Base-by-base conservation (phyloP, 53 echinoderm and acorn worm genomes). In the Paelopatides confundens region DNA sequence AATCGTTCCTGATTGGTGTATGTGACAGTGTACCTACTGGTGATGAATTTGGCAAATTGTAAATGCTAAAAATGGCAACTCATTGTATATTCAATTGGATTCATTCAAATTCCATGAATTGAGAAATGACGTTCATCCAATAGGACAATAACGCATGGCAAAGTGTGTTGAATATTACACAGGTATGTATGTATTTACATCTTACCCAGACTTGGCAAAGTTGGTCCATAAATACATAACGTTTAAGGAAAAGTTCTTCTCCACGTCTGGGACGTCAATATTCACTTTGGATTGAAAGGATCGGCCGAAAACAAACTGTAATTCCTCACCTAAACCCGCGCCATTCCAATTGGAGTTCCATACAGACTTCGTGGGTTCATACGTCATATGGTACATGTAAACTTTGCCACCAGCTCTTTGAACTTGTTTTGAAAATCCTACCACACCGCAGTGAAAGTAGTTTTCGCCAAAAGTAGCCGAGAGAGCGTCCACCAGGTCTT, bases 371-470 rank as follows among this genome's bases (percentile, higher is more conserved):
- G 83, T 64, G n/a, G 92, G 85, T 46, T 63, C 46, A 27, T 88
- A 88, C n/a, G 88, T 88, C 92, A 92, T 92, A 27, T 92, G 47
- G 37, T 92, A 92, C 52, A 85, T 83, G 35, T 85, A 92, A 31
- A 92, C 92, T 46, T 40, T 63, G 35, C 65, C 49, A 33, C 85
- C 90, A 12, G 69, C 69, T 34, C 2, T 33, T 69, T 33, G 17
- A 21, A 33, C 5, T 31, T 35, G 31, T 35, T 33, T 21, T 17
- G 69, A 31, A 11, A 69, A 69, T 33, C 21, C 4, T 36, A 31
- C 33, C 34, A 69, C 36, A 29, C 69, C 36, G 35, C 69, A 69
- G 1, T 35, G 48, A 48, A 48, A 48, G 48, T 48, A 14, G 48
- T 9, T 48, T 9, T 48, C 48, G 14, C 48, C 48, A 14, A 48